Conservation (phyloP, 1,140 invertebrate genomes). For the Chironomus striatipennis region DNA sequence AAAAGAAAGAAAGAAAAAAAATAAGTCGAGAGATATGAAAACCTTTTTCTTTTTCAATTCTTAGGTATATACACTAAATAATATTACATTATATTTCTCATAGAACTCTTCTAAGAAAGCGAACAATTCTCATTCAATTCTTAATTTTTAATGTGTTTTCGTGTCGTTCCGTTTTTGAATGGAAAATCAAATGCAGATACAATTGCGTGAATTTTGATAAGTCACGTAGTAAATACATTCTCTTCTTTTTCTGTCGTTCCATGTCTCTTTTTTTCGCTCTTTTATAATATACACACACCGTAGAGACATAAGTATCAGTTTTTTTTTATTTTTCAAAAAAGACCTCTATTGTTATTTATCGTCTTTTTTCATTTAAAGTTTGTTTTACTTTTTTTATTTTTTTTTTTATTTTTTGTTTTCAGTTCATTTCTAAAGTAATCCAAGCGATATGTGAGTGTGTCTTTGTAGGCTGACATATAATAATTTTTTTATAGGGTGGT, state of each 20-base stretch:
- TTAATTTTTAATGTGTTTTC: slow-evolving; percentile 23
- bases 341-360: slow-evolving; percentile 12
- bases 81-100: not conserved
- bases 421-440: not conserved
- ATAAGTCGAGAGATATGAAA: too few relatives aligned
- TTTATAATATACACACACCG: slow-evolving; percentile 7
- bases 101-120: slow-evolving; percentile 16
- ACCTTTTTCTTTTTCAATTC: too few relatives aligned
- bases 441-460: not conserved
- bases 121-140: slow-evolving; percentile 21
- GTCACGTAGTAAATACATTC: slow-evolving; percentile 23
- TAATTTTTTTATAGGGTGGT: not conserved
- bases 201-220: slow-evolving; percentile 24
- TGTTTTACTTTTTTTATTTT: not conserved
- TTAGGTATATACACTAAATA: too few relatives aligned
- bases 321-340: not conserved
- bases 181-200: slow-evolving; percentile 22
- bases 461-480: not conserved
- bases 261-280: slow-evolving; percentile 8
- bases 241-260: slow-evolving; percentile 3
- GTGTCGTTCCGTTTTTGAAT: slow-evolving; percentile 18
- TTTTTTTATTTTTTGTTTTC: too few relatives aligned
- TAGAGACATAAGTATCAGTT: not conserved
- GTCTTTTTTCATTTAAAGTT: not conserved
- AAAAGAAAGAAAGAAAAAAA: not conserved